These are phyloP conservation scores for Ariolimax columbianus DNA, from an alignment of 2,888 invertebrate genomes.

Conservation along the genomic window DNA sequence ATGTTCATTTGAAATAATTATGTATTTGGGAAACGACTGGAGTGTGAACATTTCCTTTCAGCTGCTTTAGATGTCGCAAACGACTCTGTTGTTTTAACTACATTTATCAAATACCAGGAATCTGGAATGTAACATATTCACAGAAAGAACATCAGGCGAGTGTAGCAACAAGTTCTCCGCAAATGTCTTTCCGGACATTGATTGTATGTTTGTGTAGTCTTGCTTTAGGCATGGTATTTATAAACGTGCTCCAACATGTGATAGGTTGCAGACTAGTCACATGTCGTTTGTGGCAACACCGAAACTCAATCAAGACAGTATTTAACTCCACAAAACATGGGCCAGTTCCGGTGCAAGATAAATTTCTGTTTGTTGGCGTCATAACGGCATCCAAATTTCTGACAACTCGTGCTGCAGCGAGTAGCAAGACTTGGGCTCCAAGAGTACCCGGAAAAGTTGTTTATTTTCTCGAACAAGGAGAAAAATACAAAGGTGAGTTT, in stretches of 20 bases:
- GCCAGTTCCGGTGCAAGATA: background rate
- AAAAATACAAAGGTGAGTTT: constrained; percentile 52
- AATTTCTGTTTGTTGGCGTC: constrained; percentile 84
- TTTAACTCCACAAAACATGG: no score
- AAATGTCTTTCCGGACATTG: background rate
- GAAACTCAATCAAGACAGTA: no score
- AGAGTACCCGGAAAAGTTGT: constrained; percentile 91
- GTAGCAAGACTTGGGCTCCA: constrained; percentile 94
- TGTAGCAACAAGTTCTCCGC: background rate
- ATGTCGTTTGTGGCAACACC: background rate
- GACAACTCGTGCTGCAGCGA: constrained; percentile 90
- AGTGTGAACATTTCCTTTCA: no score
- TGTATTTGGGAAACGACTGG: no score
- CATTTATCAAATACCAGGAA: no score
- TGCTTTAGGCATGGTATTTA: background rate
- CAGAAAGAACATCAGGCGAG: background rate
- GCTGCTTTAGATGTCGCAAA: no score
- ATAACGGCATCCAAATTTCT: constrained; percentile 97
- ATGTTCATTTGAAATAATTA: no score
- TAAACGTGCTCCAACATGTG: background rate
- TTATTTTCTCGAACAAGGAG: constrained; percentile 85
- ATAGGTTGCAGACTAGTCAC: background rate
- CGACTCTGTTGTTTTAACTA: no score
- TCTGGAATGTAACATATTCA: background rate
- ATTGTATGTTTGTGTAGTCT: background rate